Evolutionary conservation across 2,113 vertebrate species (phyloP), one percentile per base, ranked within the genome.

Genomic region (Platysteira castanea): DNA sequence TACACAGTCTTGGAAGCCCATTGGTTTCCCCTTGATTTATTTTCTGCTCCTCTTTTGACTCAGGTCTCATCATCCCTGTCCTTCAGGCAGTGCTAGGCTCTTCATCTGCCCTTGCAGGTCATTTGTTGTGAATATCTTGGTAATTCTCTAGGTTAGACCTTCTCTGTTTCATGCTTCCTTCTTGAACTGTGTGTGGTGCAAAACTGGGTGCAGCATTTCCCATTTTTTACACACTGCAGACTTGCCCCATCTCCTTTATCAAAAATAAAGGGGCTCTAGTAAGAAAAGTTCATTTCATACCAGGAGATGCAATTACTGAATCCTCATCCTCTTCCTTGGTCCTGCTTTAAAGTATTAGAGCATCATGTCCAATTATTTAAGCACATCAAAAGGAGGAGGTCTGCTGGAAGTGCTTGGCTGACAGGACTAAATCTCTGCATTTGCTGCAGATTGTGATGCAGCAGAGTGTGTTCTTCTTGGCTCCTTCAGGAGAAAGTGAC

Each of bases 401-500:
- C 89, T 96, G 92, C 82, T 70, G 65, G 81, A 90, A 96, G 59
- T 88, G 47, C 74, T 95, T 80, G 39, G n/a, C 18, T 68, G 81
- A 76, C 90, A 73, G 74, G 13, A 52, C 27, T 70, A 87, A 57
- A 84, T 87, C 69, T 90, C 89, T 95, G 84, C 67, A 50, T 42
- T 91, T 37, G 10, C 96, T 53, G 83, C 71, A 90, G 57, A 77
- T 37, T 12, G 22, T 78, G 75, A 68, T 91, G 83, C 86, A 82
- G 93, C 53, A 56, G 60, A 87, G 7, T 68, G 74, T 1, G 2
- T 67, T 84, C 85, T 84, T 90, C 81, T 67, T 23, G 16, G 76
- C 90, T 95, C 50, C 31, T 84, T 87, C 49, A 35, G 84, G 95
- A 59, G 92, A 59, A 71, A 78, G 75, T 98, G 97, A 98, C 98